Evolutionary conservation across 2,888 invertebrate genomes (phyloP).

Genomic region (Digitonthophagus gazella): DNA sequence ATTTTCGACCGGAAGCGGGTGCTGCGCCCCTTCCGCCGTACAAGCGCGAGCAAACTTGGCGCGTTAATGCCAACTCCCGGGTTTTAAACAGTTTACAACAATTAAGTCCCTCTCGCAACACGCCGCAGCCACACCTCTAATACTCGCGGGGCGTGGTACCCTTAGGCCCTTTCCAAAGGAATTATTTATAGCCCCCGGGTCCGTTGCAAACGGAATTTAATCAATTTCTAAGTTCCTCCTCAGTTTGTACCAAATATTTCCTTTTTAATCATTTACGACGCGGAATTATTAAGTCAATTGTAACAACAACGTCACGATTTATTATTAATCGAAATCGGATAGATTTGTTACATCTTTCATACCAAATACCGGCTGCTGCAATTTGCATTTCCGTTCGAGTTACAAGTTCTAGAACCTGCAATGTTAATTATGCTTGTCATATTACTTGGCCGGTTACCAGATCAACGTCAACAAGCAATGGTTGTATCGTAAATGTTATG

Average conservation of each 20-base stretch:
- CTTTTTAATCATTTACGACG: neutral
- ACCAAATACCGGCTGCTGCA: neutral
- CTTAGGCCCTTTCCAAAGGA: neutral
- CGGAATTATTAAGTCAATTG: neutral
- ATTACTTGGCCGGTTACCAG: neutral
- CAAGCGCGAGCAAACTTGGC: neutral
- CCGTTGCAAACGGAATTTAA: neutral
- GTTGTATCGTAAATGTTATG: neutral
- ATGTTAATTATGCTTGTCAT: neutral
- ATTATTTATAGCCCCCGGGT: neutral
- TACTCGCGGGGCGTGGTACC: neutral
- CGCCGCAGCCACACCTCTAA: neutral
- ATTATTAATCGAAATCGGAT: neutral
- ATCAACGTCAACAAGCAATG: neutral
- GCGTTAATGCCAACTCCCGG: neutral
- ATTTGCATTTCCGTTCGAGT: neutral
- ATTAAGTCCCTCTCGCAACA: conserved; percentile 7
- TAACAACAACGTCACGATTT: neutral
- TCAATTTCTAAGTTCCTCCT: neutral
- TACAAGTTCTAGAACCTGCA: neutral
- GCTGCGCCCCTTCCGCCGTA: neutral
- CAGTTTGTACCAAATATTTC: neutral
- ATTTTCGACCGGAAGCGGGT: neutral
- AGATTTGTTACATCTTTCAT: neutral
- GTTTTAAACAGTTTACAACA: conserved; percentile 13